Evolutionary conservation across 2,113 vertebrate species (phyloP), one percentile per base, ranked within the genome.

Genomic region (Balaeniceps rex): DNA sequence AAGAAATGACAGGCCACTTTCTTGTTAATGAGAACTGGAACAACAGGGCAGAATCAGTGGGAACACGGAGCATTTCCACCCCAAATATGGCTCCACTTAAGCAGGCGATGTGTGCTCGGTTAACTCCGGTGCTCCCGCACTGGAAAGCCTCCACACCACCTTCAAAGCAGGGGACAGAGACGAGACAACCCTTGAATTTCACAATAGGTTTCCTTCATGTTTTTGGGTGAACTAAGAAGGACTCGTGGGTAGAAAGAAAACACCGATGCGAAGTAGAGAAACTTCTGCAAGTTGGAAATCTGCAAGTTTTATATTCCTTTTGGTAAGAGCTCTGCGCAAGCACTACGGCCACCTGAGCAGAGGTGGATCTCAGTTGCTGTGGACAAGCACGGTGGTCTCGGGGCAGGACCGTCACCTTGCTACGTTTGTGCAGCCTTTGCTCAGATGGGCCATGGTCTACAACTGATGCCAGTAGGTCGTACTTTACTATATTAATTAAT

Each of bases 181-280:
- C 2, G n/a, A 75, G 65, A 44, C 38, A 68, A 12, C 3, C 33
- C 55, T 44, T 47, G 69, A 54, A 5, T 19, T 81, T 36, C 60
- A 49, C 34, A 47, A 8, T 4, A 58, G 40, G 28, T 69, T 86
- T 83, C 76, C 55, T 44, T 74, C 44, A 14, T 4, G 4, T 29
- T 75, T n/a, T 66, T 46, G 69, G 31, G 38, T 49, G 44, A 70
- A 63, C 18, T 24, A 26, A 25, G 60, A 14, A 58, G 19, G 31
- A 49, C 12, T 15, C 8, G 38, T 0, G 36, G 42, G 38, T 26
- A 44, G 60, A 51, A 54, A 31, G 46, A 22, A 66, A 72, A 47
- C 26, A 34, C 13, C 2, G 1, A 21, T 6, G 15, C 3, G 0
- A 40, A 83, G 16, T 0, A 19, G 19, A 61, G 40, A 42, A 42